Base-by-base conservation (phyloP, 1,140 invertebrate genomes). In the Amphibalanus amphitrite region DNA sequence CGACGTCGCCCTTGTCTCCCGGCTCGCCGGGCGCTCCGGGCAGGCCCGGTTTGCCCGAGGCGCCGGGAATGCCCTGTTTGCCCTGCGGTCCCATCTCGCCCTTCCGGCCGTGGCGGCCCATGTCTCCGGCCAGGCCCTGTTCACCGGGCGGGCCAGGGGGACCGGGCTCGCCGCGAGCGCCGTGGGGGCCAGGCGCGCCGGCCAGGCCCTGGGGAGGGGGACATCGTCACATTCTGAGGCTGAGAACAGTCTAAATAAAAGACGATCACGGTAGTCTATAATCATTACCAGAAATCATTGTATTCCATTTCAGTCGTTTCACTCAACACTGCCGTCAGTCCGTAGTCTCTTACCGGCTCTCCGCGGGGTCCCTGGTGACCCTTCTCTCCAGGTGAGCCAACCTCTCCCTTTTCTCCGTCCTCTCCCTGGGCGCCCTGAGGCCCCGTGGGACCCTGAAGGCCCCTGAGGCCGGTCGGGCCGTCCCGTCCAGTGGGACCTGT, bases 321-420 rank as follows among this genome's bases (percentile, higher is more conserved):
- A n/a, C n/a, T n/a, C n/a, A n/a, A n/a, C n/a, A n/a, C n/a, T n/a
- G n/a, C n/a, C n/a, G n/a, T n/a, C n/a, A n/a, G n/a, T n/a, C n/a
- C n/a, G n/a, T n/a, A n/a, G n/a, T n/a, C 28, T 79, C 81, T 83
- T 81, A 89, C 88, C 67, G 80, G 79, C 81, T 88, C 86, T 68
- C 89, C 89, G 76, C 85, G 83, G 15, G 82, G 79, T 67, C 89
- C 89, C 81, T 90, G 91, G 74, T 88, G 88, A 65, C 89, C 89
- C 76, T 90, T 90, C 81, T 90, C 88, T 47, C 89, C 89, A 3
- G 88, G 87, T 71, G 85, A 82, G 8, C 88, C 88, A 26, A 83
- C 78, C 75, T 89, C 88, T 28, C 89, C 88, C 79, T 90, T 89
- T 76, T 89, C 88, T 70, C 88, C 88, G 76, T 89, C 87, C 80